phyloP scores from a whole-genome alignment of 30 jellyfish, hydroid and myxozoan species.

The Aurelia sp. region DNA sequence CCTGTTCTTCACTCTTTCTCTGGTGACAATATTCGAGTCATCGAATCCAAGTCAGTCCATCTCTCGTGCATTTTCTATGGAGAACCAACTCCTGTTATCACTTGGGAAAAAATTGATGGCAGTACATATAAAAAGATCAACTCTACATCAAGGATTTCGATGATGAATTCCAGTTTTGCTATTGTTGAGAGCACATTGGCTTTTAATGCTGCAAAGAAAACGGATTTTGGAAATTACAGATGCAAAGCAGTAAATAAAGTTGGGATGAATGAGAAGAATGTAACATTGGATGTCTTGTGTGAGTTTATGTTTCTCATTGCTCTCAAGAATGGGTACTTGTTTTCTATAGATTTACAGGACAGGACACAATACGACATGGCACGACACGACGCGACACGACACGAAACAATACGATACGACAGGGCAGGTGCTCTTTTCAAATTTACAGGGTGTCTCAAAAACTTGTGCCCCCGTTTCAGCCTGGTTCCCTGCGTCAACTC shows the following conservation, averaged over 20 bases:
- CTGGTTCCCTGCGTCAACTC: no score
- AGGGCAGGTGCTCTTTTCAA: no score
- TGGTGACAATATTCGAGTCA: background rate
- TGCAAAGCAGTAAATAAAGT: slow-evolving; percentile 20
- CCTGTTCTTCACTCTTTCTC: background rate
- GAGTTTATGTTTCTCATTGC: no score
- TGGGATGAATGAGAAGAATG: background rate
- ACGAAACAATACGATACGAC: no score
- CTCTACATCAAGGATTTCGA: background rate
- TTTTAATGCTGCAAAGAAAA: background rate
- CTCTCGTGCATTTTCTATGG: slow-evolving; percentile 43
- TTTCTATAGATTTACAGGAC: no score
- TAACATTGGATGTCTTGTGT: background rate
- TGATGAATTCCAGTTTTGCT: slow-evolving; percentile 31
- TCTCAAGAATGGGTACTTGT: no score
- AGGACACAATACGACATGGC: no score
- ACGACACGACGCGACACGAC: no score
- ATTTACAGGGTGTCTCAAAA: no score
- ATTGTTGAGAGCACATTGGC: slow-evolving; percentile 7
- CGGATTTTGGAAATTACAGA: slow-evolving; percentile 22
- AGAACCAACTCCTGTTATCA: slow-evolving; percentile 39
- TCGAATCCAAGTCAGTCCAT: background rate
- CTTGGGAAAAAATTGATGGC: slow-evolving; percentile 17
- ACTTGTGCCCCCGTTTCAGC: no score
- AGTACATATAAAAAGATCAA: background rate